Conservation (phyloP, 2,797 vertebrate genomes). For the Bucorvus abyssinicus region DNA sequence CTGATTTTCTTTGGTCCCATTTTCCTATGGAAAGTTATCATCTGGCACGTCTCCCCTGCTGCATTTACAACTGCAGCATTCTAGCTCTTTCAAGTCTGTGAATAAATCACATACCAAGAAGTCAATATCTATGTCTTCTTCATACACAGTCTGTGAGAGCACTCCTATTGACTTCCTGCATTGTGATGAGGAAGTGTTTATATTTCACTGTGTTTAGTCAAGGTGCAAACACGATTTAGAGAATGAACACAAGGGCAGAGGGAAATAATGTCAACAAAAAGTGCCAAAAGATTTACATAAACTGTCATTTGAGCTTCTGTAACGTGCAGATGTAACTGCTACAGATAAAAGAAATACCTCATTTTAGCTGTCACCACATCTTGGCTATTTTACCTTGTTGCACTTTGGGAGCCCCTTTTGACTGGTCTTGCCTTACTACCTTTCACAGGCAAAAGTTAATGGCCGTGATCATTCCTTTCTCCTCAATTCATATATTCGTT, state of each 20-base stretch:
- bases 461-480: conserved; percentile 32
- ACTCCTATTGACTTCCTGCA: neutral
- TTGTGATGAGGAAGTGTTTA: neutral
- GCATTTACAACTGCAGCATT: neutral
- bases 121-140: neutral
- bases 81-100: neutral
- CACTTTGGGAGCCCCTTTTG: neutral
- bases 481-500: conserved; percentile 38
- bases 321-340: neutral
- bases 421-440: neutral
- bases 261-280: neutral
- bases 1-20: neutral
- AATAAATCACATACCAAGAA: neutral
- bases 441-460: conserved; percentile 15
- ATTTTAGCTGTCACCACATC: neutral
- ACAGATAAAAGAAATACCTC: neutral
- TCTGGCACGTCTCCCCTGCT: neutral
- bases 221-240: neutral
- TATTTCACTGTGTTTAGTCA: neutral
- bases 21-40: neutral
- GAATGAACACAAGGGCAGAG: neutral
- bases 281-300: neutral
- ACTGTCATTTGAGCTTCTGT: neutral
- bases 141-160: neutral
- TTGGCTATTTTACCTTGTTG: neutral